These are phyloP conservation scores for Trachymyrmex cornetzi DNA, from an alignment of 1,140 invertebrate species.

Conservation along the genomic window DNA sequence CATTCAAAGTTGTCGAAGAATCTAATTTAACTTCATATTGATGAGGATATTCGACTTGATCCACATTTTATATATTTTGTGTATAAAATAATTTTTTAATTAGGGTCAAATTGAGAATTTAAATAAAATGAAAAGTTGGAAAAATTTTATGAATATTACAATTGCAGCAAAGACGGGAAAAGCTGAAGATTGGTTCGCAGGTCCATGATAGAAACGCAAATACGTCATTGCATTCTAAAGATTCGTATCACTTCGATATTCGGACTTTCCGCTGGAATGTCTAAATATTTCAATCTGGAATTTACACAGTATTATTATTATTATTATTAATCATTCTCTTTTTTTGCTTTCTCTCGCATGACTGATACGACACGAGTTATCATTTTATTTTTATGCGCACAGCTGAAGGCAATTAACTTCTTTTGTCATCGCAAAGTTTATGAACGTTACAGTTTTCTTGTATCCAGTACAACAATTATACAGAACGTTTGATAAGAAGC, in stretches of 20 bases:
- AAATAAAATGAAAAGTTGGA: background rate
- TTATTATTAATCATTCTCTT: constrained; percentile 1
- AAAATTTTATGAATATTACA: background rate
- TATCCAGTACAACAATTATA: background rate
- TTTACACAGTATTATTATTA: constrained; percentile 18
- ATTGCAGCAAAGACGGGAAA: background rate
- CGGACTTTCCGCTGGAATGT: constrained; percentile 6
- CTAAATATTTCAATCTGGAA: constrained; percentile 21
- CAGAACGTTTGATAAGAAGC: background rate
- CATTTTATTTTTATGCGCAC: constrained; percentile 25
- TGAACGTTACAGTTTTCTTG: background rate
- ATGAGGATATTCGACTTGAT: background rate
- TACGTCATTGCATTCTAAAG: background rate
- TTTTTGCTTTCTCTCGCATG: constrained; percentile 38
- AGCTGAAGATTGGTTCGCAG: background rate
- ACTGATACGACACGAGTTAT: constrained; percentile 53
- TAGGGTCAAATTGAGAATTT: background rate
- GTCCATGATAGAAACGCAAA: background rate
- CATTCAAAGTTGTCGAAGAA: background rate
- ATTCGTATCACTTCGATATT: background rate
- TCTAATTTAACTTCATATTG: background rate
- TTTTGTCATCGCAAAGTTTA: constrained; percentile 23
- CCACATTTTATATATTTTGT: background rate
- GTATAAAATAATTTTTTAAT: background rate
- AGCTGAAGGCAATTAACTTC: constrained; percentile 13